These are phyloP conservation scores for Hyaena hyaena DNA, from an alignment of 2,113 vertebrate species.

Conservation along the genomic window DNA sequence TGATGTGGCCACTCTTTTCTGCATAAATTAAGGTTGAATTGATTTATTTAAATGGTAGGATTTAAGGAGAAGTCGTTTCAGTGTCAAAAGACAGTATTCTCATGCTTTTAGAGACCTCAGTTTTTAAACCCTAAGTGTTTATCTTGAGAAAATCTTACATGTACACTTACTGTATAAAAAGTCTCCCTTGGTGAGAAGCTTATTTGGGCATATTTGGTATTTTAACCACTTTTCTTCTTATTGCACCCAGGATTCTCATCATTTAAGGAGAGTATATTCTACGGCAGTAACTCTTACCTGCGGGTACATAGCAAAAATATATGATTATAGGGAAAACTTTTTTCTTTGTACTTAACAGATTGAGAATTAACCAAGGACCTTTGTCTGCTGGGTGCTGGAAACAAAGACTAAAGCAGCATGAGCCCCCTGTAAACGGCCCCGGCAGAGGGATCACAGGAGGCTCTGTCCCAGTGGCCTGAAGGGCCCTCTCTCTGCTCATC, in stretches of 20 bases:
- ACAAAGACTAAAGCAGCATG: background rate
- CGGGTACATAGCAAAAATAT: background rate
- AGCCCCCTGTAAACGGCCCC: background rate
- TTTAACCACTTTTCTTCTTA: constrained; percentile 1
- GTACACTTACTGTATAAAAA: background rate
- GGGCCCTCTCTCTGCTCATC: background rate
- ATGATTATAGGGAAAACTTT: background rate
- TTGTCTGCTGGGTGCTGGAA: background rate
- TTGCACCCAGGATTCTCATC: background rate
- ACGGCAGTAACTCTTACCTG: background rate
- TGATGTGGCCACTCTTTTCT: background rate
- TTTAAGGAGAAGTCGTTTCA: background rate
- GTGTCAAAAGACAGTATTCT: background rate
- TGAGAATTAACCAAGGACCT: background rate
- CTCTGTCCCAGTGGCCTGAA: background rate
- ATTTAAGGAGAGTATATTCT: background rate
- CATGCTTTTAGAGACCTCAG: background rate
- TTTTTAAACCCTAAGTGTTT: constrained; percentile 26
- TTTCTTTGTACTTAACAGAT: background rate
- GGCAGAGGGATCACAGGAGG: background rate
- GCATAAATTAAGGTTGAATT: constrained; percentile 13
- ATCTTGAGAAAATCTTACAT: background rate
- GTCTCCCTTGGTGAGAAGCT: background rate
- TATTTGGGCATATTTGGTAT: background rate
- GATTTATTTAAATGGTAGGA: background rate